These are phyloP conservation scores for Musca vetustissima DNA, from an alignment of 1,140 invertebrate genomes.

Conservation along the genomic window DNA sequence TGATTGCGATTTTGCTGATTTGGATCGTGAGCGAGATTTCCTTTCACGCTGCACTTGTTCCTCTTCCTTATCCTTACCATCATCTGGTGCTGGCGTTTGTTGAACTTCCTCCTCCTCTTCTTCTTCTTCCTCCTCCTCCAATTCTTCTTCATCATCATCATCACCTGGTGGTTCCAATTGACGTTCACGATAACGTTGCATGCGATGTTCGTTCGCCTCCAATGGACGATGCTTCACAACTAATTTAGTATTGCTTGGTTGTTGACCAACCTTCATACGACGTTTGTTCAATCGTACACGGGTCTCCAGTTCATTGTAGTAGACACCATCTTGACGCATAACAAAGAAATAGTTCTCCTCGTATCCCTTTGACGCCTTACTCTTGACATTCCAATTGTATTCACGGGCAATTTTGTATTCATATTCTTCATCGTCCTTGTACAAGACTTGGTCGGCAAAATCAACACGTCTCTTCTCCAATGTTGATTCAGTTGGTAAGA, in stretches of 20 bases:
- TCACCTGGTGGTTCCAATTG: conserved; percentile 86
- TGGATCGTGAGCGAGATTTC: conserved; percentile 47
- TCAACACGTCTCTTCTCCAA: conserved; percentile 85
- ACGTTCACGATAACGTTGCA: conserved; percentile 82
- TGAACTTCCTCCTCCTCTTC: conserved; percentile 62
- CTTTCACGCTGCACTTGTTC: conserved; percentile 46
- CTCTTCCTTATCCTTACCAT: conserved; percentile 53
- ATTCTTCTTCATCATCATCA: conserved; percentile 73
- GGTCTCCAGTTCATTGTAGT: conserved; percentile 97
- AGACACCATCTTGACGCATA: conserved; percentile 86
- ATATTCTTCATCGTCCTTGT: conserved; percentile 89
- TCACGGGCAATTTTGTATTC: conserved; percentile 94
- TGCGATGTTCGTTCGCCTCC: conserved; percentile 81
- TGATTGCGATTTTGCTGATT: conserved; percentile 31
- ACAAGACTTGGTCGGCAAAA: conserved; percentile 73
- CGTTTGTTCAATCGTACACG: conserved; percentile 90
- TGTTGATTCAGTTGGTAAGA: conserved; percentile 92
- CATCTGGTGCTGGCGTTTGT: conserved; percentile 49
- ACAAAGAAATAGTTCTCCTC: conserved; percentile 99
- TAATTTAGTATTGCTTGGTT: conserved; percentile 63
- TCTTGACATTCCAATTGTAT: conserved; percentile 99
- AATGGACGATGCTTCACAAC: conserved; percentile 88
- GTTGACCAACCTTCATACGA: conserved; percentile 73
- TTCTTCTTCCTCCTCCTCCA: conserved; percentile 64
- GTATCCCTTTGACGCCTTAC: conserved; percentile 95